phyloP scores from a whole-genome alignment of 1,140 invertebrate species.

The Drosophila rufa region DNA sequence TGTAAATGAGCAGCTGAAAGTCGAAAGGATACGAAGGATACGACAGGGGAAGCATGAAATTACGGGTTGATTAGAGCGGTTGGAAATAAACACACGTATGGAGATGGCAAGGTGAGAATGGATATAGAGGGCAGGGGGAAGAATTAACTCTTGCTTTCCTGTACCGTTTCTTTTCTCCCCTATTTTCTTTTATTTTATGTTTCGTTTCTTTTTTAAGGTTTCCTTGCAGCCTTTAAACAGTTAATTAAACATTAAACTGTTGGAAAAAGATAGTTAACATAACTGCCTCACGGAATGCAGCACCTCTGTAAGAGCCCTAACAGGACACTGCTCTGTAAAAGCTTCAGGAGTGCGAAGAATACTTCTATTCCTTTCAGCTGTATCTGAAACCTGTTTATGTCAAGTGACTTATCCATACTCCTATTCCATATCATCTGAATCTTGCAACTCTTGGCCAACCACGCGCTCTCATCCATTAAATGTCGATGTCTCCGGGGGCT shows the following conservation, averaged over 20 bases:
- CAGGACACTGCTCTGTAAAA: not conserved
- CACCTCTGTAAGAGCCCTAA: not conserved
- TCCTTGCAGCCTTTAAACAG: too few species aligned
- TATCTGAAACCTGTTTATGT: too few species aligned
- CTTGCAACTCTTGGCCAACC: not conserved
- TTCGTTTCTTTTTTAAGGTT: not conserved
- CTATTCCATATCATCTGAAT: not conserved
- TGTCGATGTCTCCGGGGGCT: conserved; percentile 5
- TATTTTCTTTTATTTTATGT: too few species aligned
- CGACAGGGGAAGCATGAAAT: conserved; percentile 34
- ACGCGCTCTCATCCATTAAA: conserved; percentile 15
- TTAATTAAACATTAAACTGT: too few species aligned
- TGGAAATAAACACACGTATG: conserved; percentile 14
- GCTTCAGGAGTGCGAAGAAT: too few species aligned
- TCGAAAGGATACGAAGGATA: conserved; percentile 19
- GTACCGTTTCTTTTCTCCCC: too few species aligned
- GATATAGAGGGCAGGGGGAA: not conserved
- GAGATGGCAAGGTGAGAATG: conserved; percentile 12
- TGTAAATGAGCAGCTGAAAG: conserved; percentile 54
- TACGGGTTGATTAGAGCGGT: conserved; percentile 25
- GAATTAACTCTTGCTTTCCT: conserved; percentile 10
- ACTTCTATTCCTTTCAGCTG: too few species aligned
- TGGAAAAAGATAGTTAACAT: too few species aligned
- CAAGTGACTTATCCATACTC: not conserved
- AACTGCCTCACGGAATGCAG: not conserved